Evolutionary conservation across 1,140 invertebrate genomes (phyloP).

Genomic region (Piezodorus guildinii): DNA sequence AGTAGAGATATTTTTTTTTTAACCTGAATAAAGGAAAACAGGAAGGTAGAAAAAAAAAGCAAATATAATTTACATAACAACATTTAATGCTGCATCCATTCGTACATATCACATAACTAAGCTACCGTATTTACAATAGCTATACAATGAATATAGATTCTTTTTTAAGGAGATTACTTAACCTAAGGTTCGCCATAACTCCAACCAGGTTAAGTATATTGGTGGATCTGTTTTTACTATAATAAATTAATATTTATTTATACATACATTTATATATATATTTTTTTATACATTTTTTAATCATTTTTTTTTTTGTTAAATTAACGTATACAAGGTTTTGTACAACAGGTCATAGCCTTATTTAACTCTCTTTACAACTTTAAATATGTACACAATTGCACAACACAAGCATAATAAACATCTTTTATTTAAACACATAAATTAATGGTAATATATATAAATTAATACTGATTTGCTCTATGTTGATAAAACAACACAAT

Average conservation of each 20-base stretch:
- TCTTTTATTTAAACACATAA: constrained; percentile 13
- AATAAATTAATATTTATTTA: constrained; percentile 11
- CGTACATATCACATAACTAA: constrained; percentile 16
- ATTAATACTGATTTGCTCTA: constrained; percentile 21
- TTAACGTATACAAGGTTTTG: constrained; percentile 14
- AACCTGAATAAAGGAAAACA: too few species aligned
- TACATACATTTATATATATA: constrained; percentile 16
- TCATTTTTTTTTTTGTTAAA: constrained; percentile 1
- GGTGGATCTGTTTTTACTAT: neutral
- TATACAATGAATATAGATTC: constrained; percentile 17
- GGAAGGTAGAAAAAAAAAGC: too few species aligned
- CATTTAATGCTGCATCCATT: constrained; percentile 23
- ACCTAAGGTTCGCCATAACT: neutral
- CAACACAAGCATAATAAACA: neutral
- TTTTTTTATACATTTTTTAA: neutral
- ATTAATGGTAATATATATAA: constrained; percentile 23
- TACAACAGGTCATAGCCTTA: neutral
- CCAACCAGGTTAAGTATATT: too few species aligned
- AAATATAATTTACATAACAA: constrained; percentile 18
- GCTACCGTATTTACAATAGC: constrained; percentile 20
- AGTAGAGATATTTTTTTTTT: too few species aligned
- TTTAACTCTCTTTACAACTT: neutral
- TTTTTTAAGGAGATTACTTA: neutral
- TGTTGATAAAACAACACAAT: constrained; percentile 3
- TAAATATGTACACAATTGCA: constrained; percentile 10